Evolutionary conservation across 2,888 invertebrate species (phyloP).

Genomic region (Mechanitis messenoides): DNA sequence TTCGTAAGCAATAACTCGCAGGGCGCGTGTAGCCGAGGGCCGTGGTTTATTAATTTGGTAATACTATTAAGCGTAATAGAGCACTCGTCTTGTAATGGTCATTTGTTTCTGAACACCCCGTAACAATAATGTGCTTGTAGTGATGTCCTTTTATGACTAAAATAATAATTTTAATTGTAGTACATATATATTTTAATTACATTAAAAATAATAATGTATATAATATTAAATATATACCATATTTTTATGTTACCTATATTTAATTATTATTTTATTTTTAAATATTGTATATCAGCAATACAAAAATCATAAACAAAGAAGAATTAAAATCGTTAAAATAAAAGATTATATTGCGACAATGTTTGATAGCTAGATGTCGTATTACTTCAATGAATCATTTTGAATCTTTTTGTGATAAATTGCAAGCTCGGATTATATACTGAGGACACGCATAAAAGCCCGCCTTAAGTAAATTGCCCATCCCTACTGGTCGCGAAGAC

Average conservation of each 20-base stretch:
- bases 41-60: conserved; percentile 49
- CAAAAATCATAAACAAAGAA: too few relatives aligned
- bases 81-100: conserved; percentile 28
- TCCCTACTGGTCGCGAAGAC: conserved; percentile 55
- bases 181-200: neutral
- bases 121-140: conserved; percentile 13
- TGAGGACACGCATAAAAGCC: conserved; percentile 29
- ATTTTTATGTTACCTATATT: too few relatives aligned
- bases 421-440: conserved; percentile 31
- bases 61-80: conserved; percentile 35
- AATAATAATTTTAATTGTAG: too few relatives aligned
- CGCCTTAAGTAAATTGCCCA: conserved; percentile 33
- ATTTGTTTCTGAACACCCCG: conserved; percentile 38
- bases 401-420: conserved; percentile 32
- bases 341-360: conserved; percentile 8
- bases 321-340: neutral
- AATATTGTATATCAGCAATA: too few relatives aligned
- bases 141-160: neutral
- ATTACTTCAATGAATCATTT: conserved; percentile 25
- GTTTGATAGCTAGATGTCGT: conserved; percentile 13
- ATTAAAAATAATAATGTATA: neutral
- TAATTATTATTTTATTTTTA: too few relatives aligned
- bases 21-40: conserved; percentile 25
- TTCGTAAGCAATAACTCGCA: conserved; percentile 23
- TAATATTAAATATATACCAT: too few relatives aligned